phyloP scores from a whole-genome alignment of 2,888 invertebrate genomes.

The Halictus ligatus region DNA sequence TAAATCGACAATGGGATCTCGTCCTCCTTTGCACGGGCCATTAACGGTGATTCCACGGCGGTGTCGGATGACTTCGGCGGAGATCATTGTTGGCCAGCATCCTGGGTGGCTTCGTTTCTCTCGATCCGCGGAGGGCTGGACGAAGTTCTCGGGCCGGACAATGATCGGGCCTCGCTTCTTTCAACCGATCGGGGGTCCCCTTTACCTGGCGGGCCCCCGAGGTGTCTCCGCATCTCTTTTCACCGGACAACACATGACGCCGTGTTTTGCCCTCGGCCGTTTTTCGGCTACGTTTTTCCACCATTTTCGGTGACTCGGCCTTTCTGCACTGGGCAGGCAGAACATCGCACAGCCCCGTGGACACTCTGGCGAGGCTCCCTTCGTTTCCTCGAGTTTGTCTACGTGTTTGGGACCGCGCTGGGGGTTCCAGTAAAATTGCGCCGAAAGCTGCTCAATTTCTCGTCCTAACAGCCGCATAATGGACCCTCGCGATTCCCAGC shows the following conservation, averaged over 20 bases:
- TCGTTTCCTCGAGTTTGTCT: constrained; percentile 38
- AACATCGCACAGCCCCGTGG: constrained; percentile 53
- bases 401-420: constrained; percentile 64
- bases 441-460: constrained; percentile 74
- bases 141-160: constrained; percentile 63
- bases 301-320: constrained; percentile 37
- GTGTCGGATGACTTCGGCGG: constrained; percentile 56
- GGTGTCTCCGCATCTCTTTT: constrained; percentile 56
- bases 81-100: constrained; percentile 66
- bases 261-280: constrained; percentile 51
- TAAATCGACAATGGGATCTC: constrained; percentile 59
- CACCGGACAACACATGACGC: constrained; percentile 51
- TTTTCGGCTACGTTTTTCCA: constrained; percentile 37
- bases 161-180: constrained; percentile 49
- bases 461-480: constrained; percentile 79
- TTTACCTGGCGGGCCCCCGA: constrained; percentile 24
- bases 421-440: constrained; percentile 72
- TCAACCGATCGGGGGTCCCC: constrained; percentile 29
- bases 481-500: constrained; percentile 40
- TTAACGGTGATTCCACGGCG: constrained; percentile 63
- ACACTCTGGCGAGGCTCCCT: constrained; percentile 11
- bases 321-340: background rate
- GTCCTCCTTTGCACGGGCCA: constrained; percentile 57
- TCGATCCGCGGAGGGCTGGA: constrained; percentile 49
- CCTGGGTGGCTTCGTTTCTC: constrained; percentile 67